These are phyloP conservation scores for Etheostoma nigrum DNA, from an alignment of 2,797 vertebrate species.

Conservation along the genomic window DNA sequence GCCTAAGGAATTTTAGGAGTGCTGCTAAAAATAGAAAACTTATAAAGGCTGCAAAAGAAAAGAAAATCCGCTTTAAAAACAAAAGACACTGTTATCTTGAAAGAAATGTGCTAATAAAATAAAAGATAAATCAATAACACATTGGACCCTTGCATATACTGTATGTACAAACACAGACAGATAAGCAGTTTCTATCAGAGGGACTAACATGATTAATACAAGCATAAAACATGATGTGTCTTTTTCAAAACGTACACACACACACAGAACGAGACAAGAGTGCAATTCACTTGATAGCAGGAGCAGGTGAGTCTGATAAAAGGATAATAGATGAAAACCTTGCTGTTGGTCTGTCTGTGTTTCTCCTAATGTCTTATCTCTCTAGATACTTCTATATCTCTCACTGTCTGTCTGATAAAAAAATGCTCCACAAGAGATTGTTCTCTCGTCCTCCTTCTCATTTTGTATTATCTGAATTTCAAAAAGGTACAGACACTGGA, in stretches of 20 bases:
- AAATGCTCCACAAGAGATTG: slow-evolving; percentile 18
- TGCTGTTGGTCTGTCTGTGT: slow-evolving; percentile 19
- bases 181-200: slow-evolving; percentile 48
- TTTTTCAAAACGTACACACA: slow-evolving; percentile 17
- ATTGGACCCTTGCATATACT: background rate
- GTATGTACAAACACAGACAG: background rate
- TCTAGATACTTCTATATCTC: slow-evolving; percentile 30
- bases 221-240: slow-evolving; percentile 38
- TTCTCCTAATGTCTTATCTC: slow-evolving; percentile 30
- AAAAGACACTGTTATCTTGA: background rate
- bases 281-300: slow-evolving; percentile 34
- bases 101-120: slow-evolving; percentile 7
- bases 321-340: slow-evolving; percentile 39
- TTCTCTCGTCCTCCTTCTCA: slow-evolving; percentile 31
- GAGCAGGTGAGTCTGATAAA: slow-evolving; percentile 35
- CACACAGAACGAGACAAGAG: slow-evolving; percentile 18
- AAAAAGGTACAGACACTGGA: slow-evolving; percentile 17
- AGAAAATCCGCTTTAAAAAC: slow-evolving; percentile 1
- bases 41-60: slow-evolving; percentile 3
- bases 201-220: slow-evolving; percentile 54
- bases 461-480: slow-evolving; percentile 15
- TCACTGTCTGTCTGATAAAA: slow-evolving; percentile 16
- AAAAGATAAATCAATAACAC: background rate
- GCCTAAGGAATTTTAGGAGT: slow-evolving; percentile 19
- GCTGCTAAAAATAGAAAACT: slow-evolving; percentile 35